Evolutionary conservation across 1,140 invertebrate genomes (phyloP), one percentile per base, ranked within the genome.

Genomic region (Sitodiplosis mosellana): DNA sequence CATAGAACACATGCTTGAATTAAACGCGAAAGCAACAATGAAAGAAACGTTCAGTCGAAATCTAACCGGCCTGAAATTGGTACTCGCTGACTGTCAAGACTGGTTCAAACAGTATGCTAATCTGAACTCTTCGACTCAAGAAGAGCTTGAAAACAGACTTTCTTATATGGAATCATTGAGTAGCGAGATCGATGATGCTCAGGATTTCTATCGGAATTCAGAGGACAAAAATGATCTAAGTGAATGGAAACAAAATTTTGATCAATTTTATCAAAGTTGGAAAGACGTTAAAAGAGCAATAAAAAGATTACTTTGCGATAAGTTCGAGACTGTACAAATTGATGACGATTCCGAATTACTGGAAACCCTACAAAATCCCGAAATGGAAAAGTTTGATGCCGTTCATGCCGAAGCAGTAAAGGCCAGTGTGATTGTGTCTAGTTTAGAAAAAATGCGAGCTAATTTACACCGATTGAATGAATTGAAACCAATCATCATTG

Each of bases 401-500:
- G 27, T 71, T 42, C 61, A 69, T 10, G 46, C 51, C 2, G 60
- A 64, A 37, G 63, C 70, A 3, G 55, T 62, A 1, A 49, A 53
- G 2, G 65, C 67, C 42, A 69, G 74, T 49, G 71, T 72, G 2
- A 70, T 77, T 47, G 63, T 72, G 15, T 65, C 66, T 1, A 56
- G 69, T 14, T 56, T 56, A 36, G 58, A 63, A 2, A 51, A 57
- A 0, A 69, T 69, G 64, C 57, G 61, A 22, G 49, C 49, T 19
- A 63, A 67, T 21, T 56, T 69, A n/a, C 55, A 64, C 3, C 50
- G 61, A 33, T 53, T 72, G 11, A 63, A 59, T 42, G 48, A 55
- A 41, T 45, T 71, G 21, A 50, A 65, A 19, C 59, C 56, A 8
- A 61, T 27, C 27, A 27, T 27, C 10, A 27, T 3, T 27, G 27